Base-by-base conservation (phyloP, 2,888 invertebrate species). In the Pachycephus smyrnensis region DNA sequence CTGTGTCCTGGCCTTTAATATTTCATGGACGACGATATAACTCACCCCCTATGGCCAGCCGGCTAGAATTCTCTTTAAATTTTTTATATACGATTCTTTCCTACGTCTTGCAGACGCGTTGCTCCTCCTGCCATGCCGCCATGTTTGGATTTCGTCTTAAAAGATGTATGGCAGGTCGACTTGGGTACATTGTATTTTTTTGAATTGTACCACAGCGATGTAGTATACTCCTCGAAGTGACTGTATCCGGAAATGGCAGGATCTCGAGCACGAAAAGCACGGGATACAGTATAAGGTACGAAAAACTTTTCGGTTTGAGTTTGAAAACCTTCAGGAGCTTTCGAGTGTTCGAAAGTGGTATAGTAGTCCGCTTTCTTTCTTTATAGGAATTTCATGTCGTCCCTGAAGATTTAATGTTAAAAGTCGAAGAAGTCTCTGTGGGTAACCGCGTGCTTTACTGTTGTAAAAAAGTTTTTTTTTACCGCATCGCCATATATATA, bases 1-100 rank as follows among this genome's bases (percentile, higher is more conserved):
- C 35, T 77, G 68, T 36, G 74, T 71, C 75, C 78, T 74, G 74
- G 79, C 77, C 79, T 55, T 23, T 71, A 71, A 33, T 71, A 31
- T 71, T 31, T 71, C 71, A n/a, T 33, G 71, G 31, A 33, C 71
- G 31, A 71, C 32, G 33, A 55, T 23, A 23, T 55, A 23, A 9
- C 6, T 23, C 55, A 9, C 2, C 1, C 23, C 23, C 23, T 55
- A 23, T 23, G 55, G 2, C 23, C 23, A 9, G 15, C 9, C 4
- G 55, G 55, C 23, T 9, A 2, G 55, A 55, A 55, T 55, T 55
- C 55, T 23, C 23, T 23, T 55, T 55, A 23, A 6, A 23, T 9
- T 23, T 55, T 55, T 55, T 55, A 55, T 55, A 9, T 23, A 23
- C 55, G 9, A 55, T 55, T 55, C 55, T 23, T 2, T 6, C 6